Evolutionary conservation across 2,113 vertebrate genomes (phyloP).

Genomic region (Leucoraja erinaceus): DNA sequence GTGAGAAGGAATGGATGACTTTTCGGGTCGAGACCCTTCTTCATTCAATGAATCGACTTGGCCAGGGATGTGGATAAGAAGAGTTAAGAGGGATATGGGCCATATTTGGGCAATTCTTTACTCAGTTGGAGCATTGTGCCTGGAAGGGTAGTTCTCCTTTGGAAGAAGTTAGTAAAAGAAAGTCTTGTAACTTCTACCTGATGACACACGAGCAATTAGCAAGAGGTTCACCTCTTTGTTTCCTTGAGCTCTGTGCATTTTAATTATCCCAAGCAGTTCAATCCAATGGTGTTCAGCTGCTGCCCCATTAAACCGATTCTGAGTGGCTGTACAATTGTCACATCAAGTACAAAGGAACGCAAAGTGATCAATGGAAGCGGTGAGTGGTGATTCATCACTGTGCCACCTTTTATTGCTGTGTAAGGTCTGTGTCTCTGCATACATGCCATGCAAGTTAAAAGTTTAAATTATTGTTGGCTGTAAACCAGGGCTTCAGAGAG

Average conservation of each 20-base stretch:
- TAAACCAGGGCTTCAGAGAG: conserved; percentile 13
- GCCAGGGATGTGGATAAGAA: too few species aligned
- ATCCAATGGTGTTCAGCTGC: conserved; percentile 64
- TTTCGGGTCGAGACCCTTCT: too few species aligned
- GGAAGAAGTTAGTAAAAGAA: conserved; percentile 28
- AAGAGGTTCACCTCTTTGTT: conserved; percentile 29
- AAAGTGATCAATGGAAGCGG: conserved; percentile 93
- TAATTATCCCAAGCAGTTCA: conserved; percentile 41
- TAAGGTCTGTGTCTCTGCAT: conserved; percentile 56
- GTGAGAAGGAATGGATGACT: too few species aligned
- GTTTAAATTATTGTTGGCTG: conserved; percentile 35
- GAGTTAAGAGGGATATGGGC: too few species aligned
- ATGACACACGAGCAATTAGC: conserved; percentile 34
- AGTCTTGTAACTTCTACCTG: conserved; percentile 20
- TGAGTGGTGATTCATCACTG: conserved; percentile 97
- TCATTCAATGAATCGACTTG: too few species aligned
- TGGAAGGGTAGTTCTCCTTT: not conserved
- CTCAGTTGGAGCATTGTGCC: not conserved
- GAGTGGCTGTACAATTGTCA: conserved; percentile 86
- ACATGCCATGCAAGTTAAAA: conserved; percentile 35
- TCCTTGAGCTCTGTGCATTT: conserved; percentile 21
- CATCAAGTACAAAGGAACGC: conserved; percentile 77
- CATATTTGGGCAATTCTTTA: not conserved
- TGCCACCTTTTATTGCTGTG: conserved; percentile 80
- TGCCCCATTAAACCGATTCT: conserved; percentile 82